Evolutionary conservation across 2,888 invertebrate genomes (phyloP), one percentile per base, ranked within the genome.

Genomic region (Callyntrura sp.): DNA sequence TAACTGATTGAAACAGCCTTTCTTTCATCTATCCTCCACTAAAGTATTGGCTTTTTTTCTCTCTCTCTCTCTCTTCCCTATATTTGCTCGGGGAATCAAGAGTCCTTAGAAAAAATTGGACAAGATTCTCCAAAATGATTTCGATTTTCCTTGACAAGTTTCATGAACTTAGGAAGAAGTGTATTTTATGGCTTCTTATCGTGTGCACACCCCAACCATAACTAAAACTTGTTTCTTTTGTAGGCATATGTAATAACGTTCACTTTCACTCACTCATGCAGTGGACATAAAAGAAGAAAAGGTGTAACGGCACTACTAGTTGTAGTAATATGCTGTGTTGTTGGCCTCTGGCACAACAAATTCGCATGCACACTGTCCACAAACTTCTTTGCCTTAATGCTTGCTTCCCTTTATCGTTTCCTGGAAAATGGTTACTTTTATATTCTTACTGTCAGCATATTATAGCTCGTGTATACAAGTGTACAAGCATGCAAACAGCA

Each of bases 101-200:
- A 35, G 35, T 68, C 35, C 68, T 68, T n/a, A 14, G 35, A n/a
- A 17, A 65, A 35, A 70, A 45, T 45, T 45, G 11, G 70, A 70
- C 20, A 45, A 78, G 78, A 78, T 55, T 87, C 81, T 11, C 57
- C 84, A 79, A 45, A 35, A 73, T 85, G 87, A 35, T 57, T 57
- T 81, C 51, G 79, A 78, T 57, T 87, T 79, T 43, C 65, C 62
- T 20, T 81, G 87, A 65, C 87, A 70, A 81, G 70, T 70, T 81
- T 55, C 57, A 62, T 81, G 68, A 48, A 87, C 57, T 70, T 57
- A n/a, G 17, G 14, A 43, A 55, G 85, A 23, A 70, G 65, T 68
- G 81, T 87, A 57, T 87, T 87, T 87, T 87, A 87, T 81, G 79
- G 81, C 76, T 87, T 68, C 81, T 62, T 81, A 78, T 81, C 87